Evolutionary conservation across 2,797 vertebrate species (phyloP).

Genomic region (Pseudochirops corinnae): DNA sequence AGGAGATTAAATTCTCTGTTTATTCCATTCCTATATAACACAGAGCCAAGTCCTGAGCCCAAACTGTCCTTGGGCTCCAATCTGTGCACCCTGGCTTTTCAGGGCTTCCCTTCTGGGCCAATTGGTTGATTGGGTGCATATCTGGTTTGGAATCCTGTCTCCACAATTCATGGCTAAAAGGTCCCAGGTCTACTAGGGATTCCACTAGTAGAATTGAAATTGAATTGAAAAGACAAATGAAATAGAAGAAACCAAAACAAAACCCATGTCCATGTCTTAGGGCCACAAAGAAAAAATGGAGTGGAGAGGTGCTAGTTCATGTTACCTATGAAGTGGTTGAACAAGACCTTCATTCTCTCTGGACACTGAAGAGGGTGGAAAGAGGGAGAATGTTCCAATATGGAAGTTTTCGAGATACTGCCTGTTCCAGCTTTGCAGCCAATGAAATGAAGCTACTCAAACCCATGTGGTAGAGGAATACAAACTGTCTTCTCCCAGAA

Average conservation of each 20-base stretch:
- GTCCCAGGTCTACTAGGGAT: background rate
- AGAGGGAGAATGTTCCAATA: background rate
- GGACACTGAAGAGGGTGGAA: background rate
- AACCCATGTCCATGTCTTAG: background rate
- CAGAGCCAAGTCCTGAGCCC: background rate
- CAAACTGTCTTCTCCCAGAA: background rate
- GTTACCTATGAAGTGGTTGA: background rate
- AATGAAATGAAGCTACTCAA: background rate
- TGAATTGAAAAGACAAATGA: background rate
- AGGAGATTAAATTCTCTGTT: background rate
- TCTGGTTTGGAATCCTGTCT: background rate
- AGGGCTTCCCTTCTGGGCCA: background rate
- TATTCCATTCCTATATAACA: background rate
- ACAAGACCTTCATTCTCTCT: background rate
- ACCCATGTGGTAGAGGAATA: background rate
- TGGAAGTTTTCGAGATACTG: background rate
- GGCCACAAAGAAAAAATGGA: background rate
- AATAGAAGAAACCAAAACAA: background rate
- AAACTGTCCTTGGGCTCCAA: background rate
- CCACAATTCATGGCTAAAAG: background rate
- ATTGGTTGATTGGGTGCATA: background rate
- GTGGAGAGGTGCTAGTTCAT: too few relatives aligned
- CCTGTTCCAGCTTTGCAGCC: background rate
- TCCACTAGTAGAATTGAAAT: background rate
- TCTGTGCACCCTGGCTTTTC: background rate